phyloP scores from a whole-genome alignment of 2,113 vertebrate species.

The Mugil cephalus region DNA sequence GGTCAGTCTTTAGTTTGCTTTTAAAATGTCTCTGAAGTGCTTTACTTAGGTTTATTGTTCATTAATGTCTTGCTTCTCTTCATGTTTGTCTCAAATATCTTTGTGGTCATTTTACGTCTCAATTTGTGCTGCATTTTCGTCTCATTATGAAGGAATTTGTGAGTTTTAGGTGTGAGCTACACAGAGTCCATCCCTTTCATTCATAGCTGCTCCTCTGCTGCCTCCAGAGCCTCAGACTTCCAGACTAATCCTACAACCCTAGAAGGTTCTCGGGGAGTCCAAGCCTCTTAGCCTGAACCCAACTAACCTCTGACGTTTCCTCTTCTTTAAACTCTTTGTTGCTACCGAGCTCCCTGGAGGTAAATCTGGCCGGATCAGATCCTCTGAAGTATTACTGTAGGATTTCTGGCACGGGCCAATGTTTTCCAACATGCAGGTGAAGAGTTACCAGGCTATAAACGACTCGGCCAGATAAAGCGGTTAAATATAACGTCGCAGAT shows the following conservation, averaged over 20 bases:
- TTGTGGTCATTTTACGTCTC: neutral
- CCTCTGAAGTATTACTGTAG: neutral
- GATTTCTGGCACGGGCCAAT: neutral
- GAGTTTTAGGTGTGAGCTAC: neutral
- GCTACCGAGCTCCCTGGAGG: constrained; percentile 22
- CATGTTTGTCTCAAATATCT: neutral
- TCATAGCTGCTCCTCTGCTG: neutral
- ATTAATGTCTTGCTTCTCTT: neutral
- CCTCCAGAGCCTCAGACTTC: neutral
- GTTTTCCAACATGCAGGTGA: no score
- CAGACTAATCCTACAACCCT: constrained; percentile 35
- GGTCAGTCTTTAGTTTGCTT: no score
- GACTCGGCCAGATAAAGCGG: neutral
- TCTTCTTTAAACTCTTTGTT: constrained; percentile 39
- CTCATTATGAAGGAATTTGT: neutral
- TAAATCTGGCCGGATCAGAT: constrained; percentile 9
- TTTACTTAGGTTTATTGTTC: no score
- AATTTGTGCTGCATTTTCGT: no score
- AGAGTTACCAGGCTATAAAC: neutral
- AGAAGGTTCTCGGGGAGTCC: constrained; percentile 9
- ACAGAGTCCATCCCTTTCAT: no score
- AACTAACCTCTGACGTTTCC: constrained; percentile 10
- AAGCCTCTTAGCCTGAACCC: constrained; percentile 54
- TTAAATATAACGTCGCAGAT: no score
- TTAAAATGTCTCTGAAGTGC: no score